phyloP scores from a whole-genome alignment of 2,888 invertebrate species.

The Rhodophaea formosa region DNA sequence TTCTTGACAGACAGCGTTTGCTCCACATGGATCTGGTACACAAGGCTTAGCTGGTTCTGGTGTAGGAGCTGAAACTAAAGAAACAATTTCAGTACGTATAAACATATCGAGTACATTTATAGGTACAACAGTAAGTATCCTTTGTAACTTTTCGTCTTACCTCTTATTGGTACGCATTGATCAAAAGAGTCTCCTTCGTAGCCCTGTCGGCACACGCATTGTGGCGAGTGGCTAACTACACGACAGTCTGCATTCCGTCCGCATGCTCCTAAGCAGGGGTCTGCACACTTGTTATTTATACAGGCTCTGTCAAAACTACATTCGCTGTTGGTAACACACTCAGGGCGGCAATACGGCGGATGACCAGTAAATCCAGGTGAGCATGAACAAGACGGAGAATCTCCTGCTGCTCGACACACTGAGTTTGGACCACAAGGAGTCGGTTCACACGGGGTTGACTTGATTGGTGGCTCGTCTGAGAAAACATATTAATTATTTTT shows the following conservation, averaged over 20 bases:
- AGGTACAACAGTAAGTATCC: too few relatives aligned
- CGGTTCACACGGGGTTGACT: constrained; percentile 81
- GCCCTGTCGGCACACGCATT: constrained; percentile 87
- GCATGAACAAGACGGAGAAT: constrained; percentile 86
- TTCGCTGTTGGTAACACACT: constrained; percentile 91
- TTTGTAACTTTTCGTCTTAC: constrained; percentile 39
- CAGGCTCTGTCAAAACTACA: constrained; percentile 89
- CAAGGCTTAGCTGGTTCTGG: constrained; percentile 67
- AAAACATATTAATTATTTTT: neutral
- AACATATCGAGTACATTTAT: neutral
- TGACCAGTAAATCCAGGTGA: constrained; percentile 85
- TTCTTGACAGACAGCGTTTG: constrained; percentile 85
- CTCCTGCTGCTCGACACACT: constrained; percentile 80
- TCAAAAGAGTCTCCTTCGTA: constrained; percentile 90
- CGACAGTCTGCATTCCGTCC: constrained; percentile 88
- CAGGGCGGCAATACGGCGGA: constrained; percentile 89
- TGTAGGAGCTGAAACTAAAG: constrained; percentile 43
- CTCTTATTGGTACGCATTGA: constrained; percentile 76
- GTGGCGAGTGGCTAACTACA: constrained; percentile 91
- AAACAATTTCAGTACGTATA: constrained; percentile 3
- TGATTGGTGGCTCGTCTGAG: constrained; percentile 35
- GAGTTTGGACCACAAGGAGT: constrained; percentile 92
- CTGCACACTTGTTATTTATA: constrained; percentile 87
- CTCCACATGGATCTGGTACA: constrained; percentile 83
- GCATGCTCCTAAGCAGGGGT: constrained; percentile 91